Percentiles rank a stretch among this genome's conserved stretches.
phyloP scores from a whole-genome alignment of 2,113 vertebrate genomes.

The Lasiurus cinereus region DNA sequence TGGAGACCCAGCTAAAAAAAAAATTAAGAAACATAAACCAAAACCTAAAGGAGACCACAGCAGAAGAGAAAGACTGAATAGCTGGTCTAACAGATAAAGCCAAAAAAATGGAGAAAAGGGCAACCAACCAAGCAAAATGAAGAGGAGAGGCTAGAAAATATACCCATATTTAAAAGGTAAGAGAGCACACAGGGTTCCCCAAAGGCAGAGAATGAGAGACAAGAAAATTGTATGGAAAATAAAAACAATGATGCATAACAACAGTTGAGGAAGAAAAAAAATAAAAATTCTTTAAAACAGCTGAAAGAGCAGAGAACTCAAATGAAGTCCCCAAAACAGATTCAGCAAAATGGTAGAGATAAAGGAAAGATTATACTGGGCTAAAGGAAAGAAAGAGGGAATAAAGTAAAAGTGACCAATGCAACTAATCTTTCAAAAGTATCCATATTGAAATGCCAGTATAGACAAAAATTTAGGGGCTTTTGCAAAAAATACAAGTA shows the following conservation, averaged over 20 bases:
- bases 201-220: background rate
- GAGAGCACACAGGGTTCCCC: background rate
- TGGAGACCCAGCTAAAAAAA: background rate
- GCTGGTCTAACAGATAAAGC: background rate
- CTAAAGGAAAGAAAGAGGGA: background rate
- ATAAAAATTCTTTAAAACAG: constrained; percentile 13
- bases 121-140: constrained; percentile 5
- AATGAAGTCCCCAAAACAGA: background rate
- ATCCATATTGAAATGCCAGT: constrained; percentile 8
- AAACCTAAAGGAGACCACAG: background rate
- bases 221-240: constrained; percentile 38
- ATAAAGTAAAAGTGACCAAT: background rate
- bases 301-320: constrained; percentile 8
- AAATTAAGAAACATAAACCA: constrained; percentile 30
- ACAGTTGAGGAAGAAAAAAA: constrained; percentile 39
- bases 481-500: constrained; percentile 12
- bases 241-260: constrained; percentile 4
- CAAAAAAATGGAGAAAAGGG: background rate
- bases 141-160: background rate
- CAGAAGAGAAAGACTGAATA: background rate
- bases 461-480: background rate
- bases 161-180: background rate
- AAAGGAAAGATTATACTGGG: background rate
- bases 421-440: background rate
- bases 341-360: background rate